These are phyloP conservation scores for Harlomillsia oculata DNA, from an alignment of 1,140 invertebrate species.

Conservation along the genomic window DNA sequence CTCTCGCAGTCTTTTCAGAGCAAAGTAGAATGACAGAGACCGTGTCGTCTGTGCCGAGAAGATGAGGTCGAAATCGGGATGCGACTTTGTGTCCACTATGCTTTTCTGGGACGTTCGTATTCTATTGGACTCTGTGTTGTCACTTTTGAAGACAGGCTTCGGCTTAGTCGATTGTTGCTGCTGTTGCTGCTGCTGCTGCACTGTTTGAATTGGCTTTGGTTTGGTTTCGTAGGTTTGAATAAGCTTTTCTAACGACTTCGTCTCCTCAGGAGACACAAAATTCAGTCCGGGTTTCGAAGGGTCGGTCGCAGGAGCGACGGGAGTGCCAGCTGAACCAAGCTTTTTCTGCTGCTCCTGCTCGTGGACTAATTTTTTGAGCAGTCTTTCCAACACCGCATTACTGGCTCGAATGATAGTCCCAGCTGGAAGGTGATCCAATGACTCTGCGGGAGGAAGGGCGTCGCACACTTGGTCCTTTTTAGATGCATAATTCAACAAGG, in stretches of 20 bases:
- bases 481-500: no score
- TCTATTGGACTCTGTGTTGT: not conserved
- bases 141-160: not conserved
- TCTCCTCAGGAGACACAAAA: conserved; percentile 7
- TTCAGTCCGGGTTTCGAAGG: not conserved
- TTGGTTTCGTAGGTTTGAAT: conserved; percentile 1
- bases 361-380: conserved; percentile 27
- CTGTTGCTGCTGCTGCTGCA: not conserved
- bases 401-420: no score
- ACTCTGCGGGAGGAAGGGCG: no score
- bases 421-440: no score
- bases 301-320: not conserved
- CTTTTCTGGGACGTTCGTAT: not conserved
- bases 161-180: not conserved
- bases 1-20: conserved; percentile 28
- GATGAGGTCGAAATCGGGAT: conserved; percentile 30
- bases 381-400: conserved; percentile 19
- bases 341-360: conserved; percentile 21
- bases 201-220: not conserved
- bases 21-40: conserved; percentile 32
- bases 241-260: not conserved
- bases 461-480: no score
- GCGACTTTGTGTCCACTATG: conserved; percentile 3
- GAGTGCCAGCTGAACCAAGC: not conserved
- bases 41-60: conserved; percentile 8